Evolutionary conservation across 2,888 invertebrate genomes (phyloP).

Genomic region (Drosophila maculinotata): DNA sequence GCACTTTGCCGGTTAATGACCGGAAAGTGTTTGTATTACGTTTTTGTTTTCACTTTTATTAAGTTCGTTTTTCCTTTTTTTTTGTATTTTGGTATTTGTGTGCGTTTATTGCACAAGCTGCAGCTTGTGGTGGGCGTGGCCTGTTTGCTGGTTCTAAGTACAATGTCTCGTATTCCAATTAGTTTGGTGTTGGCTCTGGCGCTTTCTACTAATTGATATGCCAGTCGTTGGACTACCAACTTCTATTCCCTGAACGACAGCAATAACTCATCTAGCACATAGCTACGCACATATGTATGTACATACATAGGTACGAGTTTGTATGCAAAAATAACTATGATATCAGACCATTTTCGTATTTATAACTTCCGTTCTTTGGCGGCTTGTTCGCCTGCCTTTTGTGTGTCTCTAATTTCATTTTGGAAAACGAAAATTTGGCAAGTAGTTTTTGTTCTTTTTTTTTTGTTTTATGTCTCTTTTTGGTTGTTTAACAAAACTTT

Average conservation of each 20-base stretch:
- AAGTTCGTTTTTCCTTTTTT: slow-evolving; percentile 3
- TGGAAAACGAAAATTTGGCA: slow-evolving; percentile 55
- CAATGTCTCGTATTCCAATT: slow-evolving; percentile 37
- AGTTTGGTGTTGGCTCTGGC: slow-evolving; percentile 66
- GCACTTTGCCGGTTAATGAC: slow-evolving; percentile 75
- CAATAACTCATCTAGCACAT: slow-evolving; percentile 57
- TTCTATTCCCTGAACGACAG: slow-evolving; percentile 47
- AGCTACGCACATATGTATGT: no score
- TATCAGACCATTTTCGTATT: slow-evolving; percentile 67
- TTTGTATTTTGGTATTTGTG: slow-evolving; percentile 5
- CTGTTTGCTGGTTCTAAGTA: neutral
- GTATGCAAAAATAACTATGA: slow-evolving; percentile 62
- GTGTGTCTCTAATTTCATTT: slow-evolving; percentile 31
- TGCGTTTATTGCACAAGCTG: slow-evolving; percentile 46
- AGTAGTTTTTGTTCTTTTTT: slow-evolving; percentile 28
- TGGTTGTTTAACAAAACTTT: slow-evolving; percentile 60
- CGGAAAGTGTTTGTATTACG: slow-evolving; percentile 55
- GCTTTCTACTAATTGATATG: slow-evolving; percentile 82
- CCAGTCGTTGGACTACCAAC: slow-evolving; percentile 41
- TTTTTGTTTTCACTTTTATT: slow-evolving; percentile 29
- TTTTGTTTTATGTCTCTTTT: slow-evolving; percentile 17
- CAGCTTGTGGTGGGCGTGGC: slow-evolving; percentile 53
- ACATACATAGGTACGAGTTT: neutral
- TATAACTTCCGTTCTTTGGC: slow-evolving; percentile 68
- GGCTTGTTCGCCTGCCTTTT: slow-evolving; percentile 35